phyloP scores from a whole-genome alignment of 2,888 invertebrate species.

The Unio pictorum region DNA sequence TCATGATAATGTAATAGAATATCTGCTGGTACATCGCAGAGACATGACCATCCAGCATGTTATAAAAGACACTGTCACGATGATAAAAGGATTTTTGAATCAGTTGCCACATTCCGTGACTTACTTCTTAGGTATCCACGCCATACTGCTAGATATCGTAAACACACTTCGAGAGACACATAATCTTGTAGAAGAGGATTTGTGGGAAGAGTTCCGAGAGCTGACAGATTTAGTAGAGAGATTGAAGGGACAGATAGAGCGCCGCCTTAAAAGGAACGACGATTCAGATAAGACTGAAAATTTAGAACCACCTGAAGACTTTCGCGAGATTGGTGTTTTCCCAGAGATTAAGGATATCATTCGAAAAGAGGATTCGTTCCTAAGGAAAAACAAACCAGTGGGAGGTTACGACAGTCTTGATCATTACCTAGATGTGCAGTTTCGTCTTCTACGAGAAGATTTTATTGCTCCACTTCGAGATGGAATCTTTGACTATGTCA shows the following conservation, averaged over 20 bases:
- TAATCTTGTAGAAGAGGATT: conserved; percentile 24
- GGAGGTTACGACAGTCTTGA: conserved; percentile 79
- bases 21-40: conserved; percentile 13
- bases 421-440: conserved; percentile 85
- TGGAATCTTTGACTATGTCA: conserved; percentile 77
- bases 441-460: conserved; percentile 85
- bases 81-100: conserved; percentile 16
- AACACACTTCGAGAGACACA: conserved; percentile 18
- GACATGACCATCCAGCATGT: conserved; percentile 15
- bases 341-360: conserved; percentile 68
- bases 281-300: not conserved
- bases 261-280: conserved; percentile 3
- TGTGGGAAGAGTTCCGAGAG: conserved; percentile 19
- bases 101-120: conserved; percentile 23
- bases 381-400: conserved; percentile 77
- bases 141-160: conserved; percentile 18
- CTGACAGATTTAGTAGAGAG: conserved; percentile 27
- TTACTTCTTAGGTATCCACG: conserved; percentile 25
- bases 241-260: not conserved
- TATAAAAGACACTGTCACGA: conserved; percentile 21
- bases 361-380: conserved; percentile 67
- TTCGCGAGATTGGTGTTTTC: conserved; percentile 65
- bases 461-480: conserved; percentile 82
- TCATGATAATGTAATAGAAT: conserved; percentile 16
- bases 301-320: conserved; percentile 71